Evolutionary conservation across 2,797 vertebrate species (phyloP).

Genomic region (Adelosebastes latens): DNA sequence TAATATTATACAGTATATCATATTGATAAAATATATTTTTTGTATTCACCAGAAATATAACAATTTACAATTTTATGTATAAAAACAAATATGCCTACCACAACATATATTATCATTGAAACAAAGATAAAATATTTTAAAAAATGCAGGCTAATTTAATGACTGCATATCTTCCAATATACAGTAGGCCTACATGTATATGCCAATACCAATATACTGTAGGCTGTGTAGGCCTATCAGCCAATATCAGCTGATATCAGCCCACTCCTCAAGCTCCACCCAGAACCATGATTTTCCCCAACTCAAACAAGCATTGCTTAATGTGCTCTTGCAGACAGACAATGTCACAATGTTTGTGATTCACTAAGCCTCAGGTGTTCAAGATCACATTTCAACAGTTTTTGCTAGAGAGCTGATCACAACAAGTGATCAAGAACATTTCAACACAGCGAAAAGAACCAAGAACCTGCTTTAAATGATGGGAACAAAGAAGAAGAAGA

Average conservation of each 20-base stretch:
- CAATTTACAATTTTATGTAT: not conserved
- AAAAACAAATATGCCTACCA: not conserved
- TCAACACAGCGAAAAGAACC: not conserved
- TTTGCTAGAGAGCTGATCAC: not conserved
- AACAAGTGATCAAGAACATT: not conserved
- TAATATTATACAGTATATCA: too few relatives aligned
- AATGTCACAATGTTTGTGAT: not conserved
- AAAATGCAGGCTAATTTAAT: not conserved
- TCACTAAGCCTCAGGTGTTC: not conserved
- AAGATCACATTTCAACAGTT: not conserved
- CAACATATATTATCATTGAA: not conserved
- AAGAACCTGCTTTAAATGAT: not conserved
- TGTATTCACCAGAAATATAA: not conserved
- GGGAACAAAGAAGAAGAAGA: not conserved
- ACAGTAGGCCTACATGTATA: not conserved
- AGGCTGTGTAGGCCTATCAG: not conserved
- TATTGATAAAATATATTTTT: not conserved
- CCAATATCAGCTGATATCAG: not conserved
- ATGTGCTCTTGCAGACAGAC: not conserved
- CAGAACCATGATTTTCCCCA: not conserved
- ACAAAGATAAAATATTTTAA: not conserved
- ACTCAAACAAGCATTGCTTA: constrained; percentile 6
- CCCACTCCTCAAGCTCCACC: not conserved
- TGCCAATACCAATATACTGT: not conserved
- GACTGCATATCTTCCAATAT: not conserved